These are phyloP conservation scores for Ophioninae sp. DNA, from an alignment of 2,888 invertebrate genomes.

Conservation along the genomic window DNA sequence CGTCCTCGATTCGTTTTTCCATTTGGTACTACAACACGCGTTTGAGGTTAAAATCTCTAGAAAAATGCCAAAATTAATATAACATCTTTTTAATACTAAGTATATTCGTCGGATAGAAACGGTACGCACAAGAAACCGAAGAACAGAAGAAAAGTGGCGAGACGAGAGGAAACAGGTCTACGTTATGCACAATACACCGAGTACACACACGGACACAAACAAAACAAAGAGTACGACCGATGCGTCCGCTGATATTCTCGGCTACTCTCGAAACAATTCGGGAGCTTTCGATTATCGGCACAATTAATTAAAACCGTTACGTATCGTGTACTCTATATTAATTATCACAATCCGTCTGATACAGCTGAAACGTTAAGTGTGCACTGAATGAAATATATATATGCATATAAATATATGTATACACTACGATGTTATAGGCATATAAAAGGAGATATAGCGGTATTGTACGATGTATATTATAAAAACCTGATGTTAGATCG, in stretches of 20 bases:
- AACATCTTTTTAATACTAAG: slow-evolving; percentile 21
- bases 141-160: neutral
- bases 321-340: slow-evolving; percentile 11
- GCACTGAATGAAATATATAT: slow-evolving; percentile 45
- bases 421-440: slow-evolving; percentile 40
- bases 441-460: slow-evolving; percentile 35
- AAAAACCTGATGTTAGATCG: slow-evolving; percentile 46
- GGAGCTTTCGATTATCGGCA: neutral
- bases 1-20: neutral
- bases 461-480: slow-evolving; percentile 41
- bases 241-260: slow-evolving; percentile 5
- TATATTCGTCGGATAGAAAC: slow-evolving; percentile 27
- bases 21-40: slow-evolving; percentile 2
- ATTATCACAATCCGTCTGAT: slow-evolving; percentile 58
- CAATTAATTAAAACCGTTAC: slow-evolving; percentile 8
- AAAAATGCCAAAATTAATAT: slow-evolving; percentile 54
- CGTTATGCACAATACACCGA: slow-evolving; percentile 8
- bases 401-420: slow-evolving; percentile 18
- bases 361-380: slow-evolving; percentile 47
- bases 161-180: neutral
- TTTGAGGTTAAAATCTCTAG: slow-evolving; percentile 28
- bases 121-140: slow-evolving; percentile 32
- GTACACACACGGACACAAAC: neutral
- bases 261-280: neutral
- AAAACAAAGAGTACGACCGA: slow-evolving; percentile 6